Percentiles rank a stretch among this genome's conserved stretches.
These are phyloP conservation scores for Acleris literana DNA, from an alignment of 2,888 invertebrate species.

Conservation along the genomic window DNA sequence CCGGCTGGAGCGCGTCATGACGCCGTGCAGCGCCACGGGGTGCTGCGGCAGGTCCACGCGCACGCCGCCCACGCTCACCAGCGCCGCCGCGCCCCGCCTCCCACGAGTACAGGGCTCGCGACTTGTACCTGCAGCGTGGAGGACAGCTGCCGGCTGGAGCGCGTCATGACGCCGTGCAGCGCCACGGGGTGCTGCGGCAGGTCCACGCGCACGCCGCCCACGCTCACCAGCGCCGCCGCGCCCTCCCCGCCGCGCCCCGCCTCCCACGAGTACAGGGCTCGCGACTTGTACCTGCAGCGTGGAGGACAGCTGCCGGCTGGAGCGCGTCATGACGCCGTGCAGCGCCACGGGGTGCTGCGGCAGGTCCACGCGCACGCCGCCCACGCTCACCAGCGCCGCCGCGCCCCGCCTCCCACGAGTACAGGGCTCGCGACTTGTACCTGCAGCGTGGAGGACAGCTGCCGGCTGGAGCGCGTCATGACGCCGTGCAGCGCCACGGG, in stretches of 20 bases:
- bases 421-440: constrained; percentile 56
- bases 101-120: no score
- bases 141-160: constrained; percentile 96
- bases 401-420: constrained; percentile 78
- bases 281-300: constrained; percentile 88
- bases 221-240: constrained; percentile 90
- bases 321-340: constrained; percentile 98
- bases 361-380: constrained; percentile 96
- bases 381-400: constrained; percentile 92
- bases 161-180: constrained; percentile 98
- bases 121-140: constrained; percentile 91
- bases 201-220: constrained; percentile 96
- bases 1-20: constrained; percentile 97
- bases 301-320: constrained; percentile 95
- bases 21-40: constrained; percentile 98
- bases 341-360: constrained; percentile 99
- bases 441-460: constrained; percentile 95
- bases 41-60: constrained; percentile 98
- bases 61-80: constrained; percentile 94
- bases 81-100: constrained; percentile 87
- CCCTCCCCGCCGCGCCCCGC: constrained; percentile 88
- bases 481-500: constrained; percentile 99
- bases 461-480: constrained; percentile 97
- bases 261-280: no score
- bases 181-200: constrained; percentile 99